phyloP scores from a whole-genome alignment of 2,797 vertebrate genomes.

The Gephyroberyx darwinii region DNA sequence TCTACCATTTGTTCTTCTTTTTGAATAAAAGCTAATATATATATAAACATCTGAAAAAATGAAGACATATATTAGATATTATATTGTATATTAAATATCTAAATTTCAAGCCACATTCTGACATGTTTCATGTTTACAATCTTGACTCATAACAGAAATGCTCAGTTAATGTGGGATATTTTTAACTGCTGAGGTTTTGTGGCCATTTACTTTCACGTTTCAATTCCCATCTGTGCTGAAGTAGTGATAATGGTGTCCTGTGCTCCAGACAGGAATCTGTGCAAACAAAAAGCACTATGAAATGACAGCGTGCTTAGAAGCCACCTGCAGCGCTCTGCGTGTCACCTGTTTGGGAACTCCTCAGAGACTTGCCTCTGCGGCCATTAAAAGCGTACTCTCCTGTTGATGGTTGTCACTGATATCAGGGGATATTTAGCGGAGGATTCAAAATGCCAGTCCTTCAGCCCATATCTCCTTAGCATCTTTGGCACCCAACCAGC shows the following conservation, averaged over 20 bases:
- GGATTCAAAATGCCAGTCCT: slow-evolving; percentile 63
- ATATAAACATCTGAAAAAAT: background rate
- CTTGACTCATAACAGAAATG: slow-evolving; percentile 21
- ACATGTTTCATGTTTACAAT: slow-evolving; percentile 20
- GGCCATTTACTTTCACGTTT: slow-evolving; percentile 9
- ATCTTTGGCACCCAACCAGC: slow-evolving; percentile 62
- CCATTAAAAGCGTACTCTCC: slow-evolving; percentile 65
- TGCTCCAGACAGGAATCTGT: slow-evolving; percentile 33
- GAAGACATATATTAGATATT: too few species aligned
- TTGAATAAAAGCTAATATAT: slow-evolving; percentile 32
- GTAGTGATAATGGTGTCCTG: slow-evolving; percentile 3
- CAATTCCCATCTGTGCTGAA: slow-evolving; percentile 7
- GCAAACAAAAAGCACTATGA: slow-evolving; percentile 38
- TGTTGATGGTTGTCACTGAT: slow-evolving; percentile 73
- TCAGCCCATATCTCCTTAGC: slow-evolving; percentile 54
- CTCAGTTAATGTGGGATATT: background rate
- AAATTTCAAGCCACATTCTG: slow-evolving; percentile 1
- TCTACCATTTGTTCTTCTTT: slow-evolving; percentile 3
- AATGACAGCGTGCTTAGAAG: slow-evolving; percentile 43
- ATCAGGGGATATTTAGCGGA: slow-evolving; percentile 64
- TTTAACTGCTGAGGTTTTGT: background rate
- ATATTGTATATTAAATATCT: too few species aligned
- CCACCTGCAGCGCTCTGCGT: slow-evolving; percentile 40
- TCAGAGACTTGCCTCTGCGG: slow-evolving; percentile 49
- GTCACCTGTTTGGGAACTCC: slow-evolving; percentile 55